Evolutionary conservation across 2,797 vertebrate genomes (phyloP).

Genomic region (Huso huso): DNA sequence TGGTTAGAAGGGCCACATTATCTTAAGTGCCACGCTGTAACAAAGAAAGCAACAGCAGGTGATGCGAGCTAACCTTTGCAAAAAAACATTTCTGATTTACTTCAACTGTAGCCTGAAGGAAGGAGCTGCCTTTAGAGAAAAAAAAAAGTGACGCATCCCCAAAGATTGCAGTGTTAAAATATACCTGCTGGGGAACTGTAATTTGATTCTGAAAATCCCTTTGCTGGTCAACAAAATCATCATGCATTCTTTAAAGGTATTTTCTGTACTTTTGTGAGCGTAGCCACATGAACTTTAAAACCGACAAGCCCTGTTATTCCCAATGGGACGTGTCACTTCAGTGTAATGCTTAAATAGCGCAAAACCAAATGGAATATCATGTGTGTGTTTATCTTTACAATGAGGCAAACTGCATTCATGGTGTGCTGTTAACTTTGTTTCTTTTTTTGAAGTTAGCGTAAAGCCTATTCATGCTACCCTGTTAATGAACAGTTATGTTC

Average conservation of each 20-base stretch:
- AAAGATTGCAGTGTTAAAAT: constrained; percentile 14
- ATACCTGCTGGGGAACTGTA: constrained; percentile 26
- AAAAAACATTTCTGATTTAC: constrained; percentile 39
- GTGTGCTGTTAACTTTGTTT: constrained; percentile 24
- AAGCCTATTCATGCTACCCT: constrained; percentile 17
- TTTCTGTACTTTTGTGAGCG: constrained; percentile 14
- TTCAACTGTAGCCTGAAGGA: constrained; percentile 26
- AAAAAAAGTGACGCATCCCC: constrained; percentile 21
- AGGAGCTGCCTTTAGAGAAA: constrained; percentile 21
- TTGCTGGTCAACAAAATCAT: constrained; percentile 20
- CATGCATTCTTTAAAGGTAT: constrained; percentile 16
- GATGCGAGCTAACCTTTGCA: constrained; percentile 37
- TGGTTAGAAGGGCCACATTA: constrained; percentile 23
- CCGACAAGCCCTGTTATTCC: constrained; percentile 36
- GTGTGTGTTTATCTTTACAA: constrained; percentile 25
- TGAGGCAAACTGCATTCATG: constrained; percentile 32
- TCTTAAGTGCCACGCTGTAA: constrained; percentile 26
- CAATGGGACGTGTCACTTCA: constrained; percentile 39
- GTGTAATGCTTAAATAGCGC: constrained; percentile 15
- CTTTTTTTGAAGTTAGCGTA: constrained; percentile 24
- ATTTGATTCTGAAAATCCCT: constrained; percentile 32
- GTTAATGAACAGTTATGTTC: constrained; percentile 21
- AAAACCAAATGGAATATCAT: constrained; percentile 42
- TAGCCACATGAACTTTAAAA: constrained; percentile 40
- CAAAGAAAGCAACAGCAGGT: constrained; percentile 26